Conservation (phyloP, 2,888 invertebrate species). For the Sesia bembeciformis region DNA sequence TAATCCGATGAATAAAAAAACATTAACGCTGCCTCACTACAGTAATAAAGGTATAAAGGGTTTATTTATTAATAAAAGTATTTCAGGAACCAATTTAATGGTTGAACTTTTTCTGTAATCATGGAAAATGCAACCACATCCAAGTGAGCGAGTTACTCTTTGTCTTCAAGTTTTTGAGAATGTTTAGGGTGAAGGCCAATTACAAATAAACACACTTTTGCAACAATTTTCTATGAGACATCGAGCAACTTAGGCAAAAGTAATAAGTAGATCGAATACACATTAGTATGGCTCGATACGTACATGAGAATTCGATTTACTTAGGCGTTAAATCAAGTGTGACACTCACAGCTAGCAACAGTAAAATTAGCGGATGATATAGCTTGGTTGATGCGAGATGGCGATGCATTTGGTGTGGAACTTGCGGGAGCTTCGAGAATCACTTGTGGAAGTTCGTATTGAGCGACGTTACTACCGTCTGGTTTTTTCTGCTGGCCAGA, state of each 20-base stretch:
- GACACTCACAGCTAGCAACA: constrained; percentile 79
- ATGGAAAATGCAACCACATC: not conserved
- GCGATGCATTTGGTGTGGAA: constrained; percentile 70
- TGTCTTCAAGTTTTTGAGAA: constrained; percentile 14
- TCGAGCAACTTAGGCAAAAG: constrained; percentile 43
- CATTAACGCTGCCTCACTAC: constrained; percentile 4
- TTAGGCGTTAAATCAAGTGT: constrained; percentile 50
- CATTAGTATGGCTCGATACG: constrained; percentile 5
- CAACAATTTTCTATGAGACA: constrained; percentile 5
- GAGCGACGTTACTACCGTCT: constrained; percentile 78
- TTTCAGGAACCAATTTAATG: no score
- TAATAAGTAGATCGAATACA: constrained; percentile 42
- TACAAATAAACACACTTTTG: not conserved
- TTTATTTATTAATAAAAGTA: no score
- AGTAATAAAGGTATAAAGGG: constrained; percentile 1
- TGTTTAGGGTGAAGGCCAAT: not conserved
- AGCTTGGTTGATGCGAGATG: constrained; percentile 69
- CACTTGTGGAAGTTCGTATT: constrained; percentile 83
- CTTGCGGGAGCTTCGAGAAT: constrained; percentile 84
- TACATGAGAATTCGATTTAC: constrained; percentile 27
- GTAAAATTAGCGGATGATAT: constrained; percentile 71
- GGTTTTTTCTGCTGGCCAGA: constrained; percentile 58
- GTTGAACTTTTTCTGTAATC: no score
- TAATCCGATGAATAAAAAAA: not conserved
- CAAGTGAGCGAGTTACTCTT: constrained; percentile 33